Percentiles rank a stretch among this genome's conserved stretches.
These are phyloP conservation scores for Hemithea aestivaria DNA, from an alignment of 2,888 invertebrate genomes.

Conservation along the genomic window DNA sequence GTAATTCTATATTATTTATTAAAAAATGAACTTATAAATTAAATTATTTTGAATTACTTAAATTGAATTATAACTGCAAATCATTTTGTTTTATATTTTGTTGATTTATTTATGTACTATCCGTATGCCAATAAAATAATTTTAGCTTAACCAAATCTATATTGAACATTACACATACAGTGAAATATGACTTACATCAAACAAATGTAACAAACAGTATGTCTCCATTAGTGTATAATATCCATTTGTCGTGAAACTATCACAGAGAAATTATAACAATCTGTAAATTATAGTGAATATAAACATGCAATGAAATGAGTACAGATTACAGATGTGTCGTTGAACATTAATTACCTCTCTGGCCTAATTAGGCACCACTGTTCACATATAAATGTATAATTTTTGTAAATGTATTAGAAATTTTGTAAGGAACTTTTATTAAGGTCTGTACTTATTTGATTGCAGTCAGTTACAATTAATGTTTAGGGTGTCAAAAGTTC, in stretches of 20 bases:
- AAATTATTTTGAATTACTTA: constrained; percentile 23
- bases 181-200: constrained; percentile 15
- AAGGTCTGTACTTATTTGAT: constrained; percentile 55
- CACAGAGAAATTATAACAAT: constrained; percentile 11
- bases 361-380: constrained; percentile 45
- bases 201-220: constrained; percentile 16
- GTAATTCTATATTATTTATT: constrained; percentile 22
- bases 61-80: constrained; percentile 23
- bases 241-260: constrained; percentile 7
- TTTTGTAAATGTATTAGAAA: constrained; percentile 43
- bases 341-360: constrained; percentile 39
- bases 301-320: constrained; percentile 40
- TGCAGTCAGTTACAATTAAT: constrained; percentile 25
- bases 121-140: constrained; percentile 1
- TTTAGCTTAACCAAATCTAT: constrained; percentile 4
- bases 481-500: constrained; percentile 25
- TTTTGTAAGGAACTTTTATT: constrained; percentile 30
- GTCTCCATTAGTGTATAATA: constrained; percentile 10
- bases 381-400: constrained; percentile 38
- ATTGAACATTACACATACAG: constrained; percentile 12
- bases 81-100: constrained; percentile 20
- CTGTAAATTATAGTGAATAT: constrained; percentile 11
- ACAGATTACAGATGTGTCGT: constrained; percentile 39
- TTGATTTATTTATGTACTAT: constrained; percentile 17
- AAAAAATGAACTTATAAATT: constrained; percentile 25